phyloP scores from a whole-genome alignment of 2,888 invertebrate genomes.

The Gryllus longicercus region DNA sequence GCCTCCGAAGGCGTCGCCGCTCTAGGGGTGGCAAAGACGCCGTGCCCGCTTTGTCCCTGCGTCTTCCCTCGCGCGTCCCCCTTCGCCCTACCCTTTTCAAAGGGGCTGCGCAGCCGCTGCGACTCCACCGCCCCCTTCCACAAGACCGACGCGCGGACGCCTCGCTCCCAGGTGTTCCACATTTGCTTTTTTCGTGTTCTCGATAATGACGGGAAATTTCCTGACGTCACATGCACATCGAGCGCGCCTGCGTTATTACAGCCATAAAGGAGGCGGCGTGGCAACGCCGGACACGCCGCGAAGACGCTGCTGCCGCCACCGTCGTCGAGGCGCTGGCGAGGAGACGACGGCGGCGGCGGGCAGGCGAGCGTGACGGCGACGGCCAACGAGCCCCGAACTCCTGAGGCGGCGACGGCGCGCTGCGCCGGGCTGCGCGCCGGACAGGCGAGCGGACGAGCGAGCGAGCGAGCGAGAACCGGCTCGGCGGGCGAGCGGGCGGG shows the following conservation, averaged over 20 bases:
- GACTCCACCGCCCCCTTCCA: too few relatives aligned
- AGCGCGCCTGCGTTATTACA: background rate
- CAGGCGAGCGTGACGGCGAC: background rate
- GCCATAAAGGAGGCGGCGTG: background rate
- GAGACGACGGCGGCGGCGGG: background rate
- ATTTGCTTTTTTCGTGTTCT: too few relatives aligned
- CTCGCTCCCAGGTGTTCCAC: too few relatives aligned
- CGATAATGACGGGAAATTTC: background rate
- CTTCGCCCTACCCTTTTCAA: too few relatives aligned
- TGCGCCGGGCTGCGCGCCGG: background rate
- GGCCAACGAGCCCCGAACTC: background rate
- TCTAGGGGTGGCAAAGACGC: too few relatives aligned
- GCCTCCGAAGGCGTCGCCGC: too few relatives aligned
- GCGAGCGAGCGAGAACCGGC: background rate
- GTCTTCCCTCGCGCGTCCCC: too few relatives aligned
- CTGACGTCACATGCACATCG: constrained; percentile 1
- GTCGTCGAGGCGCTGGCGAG: background rate
- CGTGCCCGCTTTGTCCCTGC: too few relatives aligned
- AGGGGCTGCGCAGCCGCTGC: too few relatives aligned
- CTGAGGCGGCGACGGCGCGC: too few relatives aligned
- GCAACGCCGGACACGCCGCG: background rate
- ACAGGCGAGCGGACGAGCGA: background rate
- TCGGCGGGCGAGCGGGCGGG: background rate
- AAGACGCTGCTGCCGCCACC: background rate
- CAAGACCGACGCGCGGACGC: too few relatives aligned